Percentiles rank a stretch among this genome's conserved stretches.
Evolutionary conservation across 1,140 invertebrate species (phyloP).

Genomic region (Brachionus rotundiformis): DNA sequence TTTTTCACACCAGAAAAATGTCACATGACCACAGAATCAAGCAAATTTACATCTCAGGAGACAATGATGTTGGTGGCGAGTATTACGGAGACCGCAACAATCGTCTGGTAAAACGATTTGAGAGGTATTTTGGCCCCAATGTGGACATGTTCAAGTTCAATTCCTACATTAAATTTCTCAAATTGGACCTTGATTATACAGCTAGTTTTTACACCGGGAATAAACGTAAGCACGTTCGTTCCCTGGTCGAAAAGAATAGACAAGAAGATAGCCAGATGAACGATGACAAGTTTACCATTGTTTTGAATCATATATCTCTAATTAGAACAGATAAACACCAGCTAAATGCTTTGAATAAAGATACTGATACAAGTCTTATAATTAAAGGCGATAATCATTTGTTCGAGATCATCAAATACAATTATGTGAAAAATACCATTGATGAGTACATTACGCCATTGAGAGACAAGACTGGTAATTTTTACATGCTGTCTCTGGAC

Average conservation of each 20-base stretch:
- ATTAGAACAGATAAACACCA: constrained; percentile 1
- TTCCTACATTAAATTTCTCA: constrained; percentile 41
- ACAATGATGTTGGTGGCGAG: constrained; percentile 93
- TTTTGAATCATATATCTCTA: constrained; percentile 26
- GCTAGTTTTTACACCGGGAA: not conserved
- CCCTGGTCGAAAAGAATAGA: not conserved
- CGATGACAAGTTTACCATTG: not conserved
- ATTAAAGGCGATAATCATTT: constrained; percentile 48
- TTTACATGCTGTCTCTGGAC: constrained; percentile 56
- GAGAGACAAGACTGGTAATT: constrained; percentile 74
- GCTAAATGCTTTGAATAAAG: constrained; percentile 56
- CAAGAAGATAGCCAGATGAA: not conserved
- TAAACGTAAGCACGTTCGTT: not conserved
- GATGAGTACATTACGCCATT: constrained; percentile 52
- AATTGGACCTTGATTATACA: constrained; percentile 47
- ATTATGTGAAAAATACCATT: not conserved
- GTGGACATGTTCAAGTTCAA: constrained; percentile 19
- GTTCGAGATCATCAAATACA: constrained; percentile 1
- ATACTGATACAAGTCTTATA: not conserved
- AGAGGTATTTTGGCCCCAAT: constrained; percentile 69
- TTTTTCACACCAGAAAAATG: constrained; percentile 56
- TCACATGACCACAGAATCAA: constrained; percentile 61
- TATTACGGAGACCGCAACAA: constrained; percentile 72
- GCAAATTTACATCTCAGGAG: constrained; percentile 84
- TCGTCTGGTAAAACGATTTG: constrained; percentile 76